Base-by-base conservation (phyloP, 2,113 vertebrate genomes). In the Mus pahari region DNA sequence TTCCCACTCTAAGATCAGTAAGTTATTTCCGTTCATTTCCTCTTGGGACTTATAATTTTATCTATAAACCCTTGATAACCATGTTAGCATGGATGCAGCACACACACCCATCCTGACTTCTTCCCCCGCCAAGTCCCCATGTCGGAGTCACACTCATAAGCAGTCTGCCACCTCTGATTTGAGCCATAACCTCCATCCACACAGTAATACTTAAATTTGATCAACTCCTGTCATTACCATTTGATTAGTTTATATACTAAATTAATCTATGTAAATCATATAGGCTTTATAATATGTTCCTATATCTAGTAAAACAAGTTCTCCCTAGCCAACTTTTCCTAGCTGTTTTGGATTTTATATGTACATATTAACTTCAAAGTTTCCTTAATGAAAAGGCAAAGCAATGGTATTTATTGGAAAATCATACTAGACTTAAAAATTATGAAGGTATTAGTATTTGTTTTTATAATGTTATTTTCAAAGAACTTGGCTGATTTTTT, bases 301-400 rank as follows among this genome's bases (percentile, higher is more conserved):
- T 53, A 45, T 36, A 71, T 58, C 14, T 86, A 24, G 28, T 39
- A 86, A 89, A 60, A 75, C 28, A 10, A 89, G 66, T 60, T 16
- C 2, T 22, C 26, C 24, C 20, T 92, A 91, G 50, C 4, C 45
- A 86, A 81, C 55, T 70, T 94, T 89, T 14, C 3, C 7, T 78
- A 79, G 39, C 5, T 94, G 58, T 42, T 93, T 87, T 39, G 39
- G 58, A 33, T 81, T 11, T 87, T 39, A 90, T 82, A 90, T 88
- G 66, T 92, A 89, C 1, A 60, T 3, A 87, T 64, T 74, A 93
- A 84, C 24, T 81, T 96, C 42, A 91, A 84, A 96, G 74, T 89
- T 48, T 86, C 42, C 12, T 88, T 94, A 79, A 64, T 70, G 92
- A 14, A 89, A 84, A 14, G 74, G 39, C 2, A 70, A n/a, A 90